Percentiles rank a stretch among this genome's conserved stretches.
These are phyloP conservation scores for Chondrosia reniformis DNA, from an alignment of 37 sponge, comb jelly and placozoan genomes.

Conservation along the genomic window DNA sequence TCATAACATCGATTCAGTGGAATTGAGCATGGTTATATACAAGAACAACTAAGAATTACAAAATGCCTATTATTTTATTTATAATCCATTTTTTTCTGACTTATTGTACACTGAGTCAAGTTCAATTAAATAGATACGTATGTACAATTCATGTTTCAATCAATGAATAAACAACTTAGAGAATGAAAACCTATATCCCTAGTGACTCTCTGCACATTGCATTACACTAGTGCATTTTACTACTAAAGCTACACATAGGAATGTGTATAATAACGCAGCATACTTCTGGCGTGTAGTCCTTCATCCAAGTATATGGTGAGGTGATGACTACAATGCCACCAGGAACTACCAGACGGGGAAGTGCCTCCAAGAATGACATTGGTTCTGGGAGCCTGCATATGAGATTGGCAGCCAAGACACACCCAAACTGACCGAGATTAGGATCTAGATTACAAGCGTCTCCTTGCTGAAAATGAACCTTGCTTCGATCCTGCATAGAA, in stretches of 20 bases:
- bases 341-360: conserved; percentile 58
- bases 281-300: conserved; percentile 80
- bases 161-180: too few relatives aligned
- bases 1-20: too few relatives aligned
- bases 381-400: conserved; percentile 78
- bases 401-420: conserved; percentile 79
- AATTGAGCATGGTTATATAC: too few relatives aligned
- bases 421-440: conserved; percentile 75
- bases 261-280: background rate
- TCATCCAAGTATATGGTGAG: conserved; percentile 80
- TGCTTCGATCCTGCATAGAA: conserved; percentile 50
- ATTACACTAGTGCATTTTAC: too few relatives aligned
- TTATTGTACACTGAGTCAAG: too few relatives aligned
- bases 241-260: conserved; percentile 7
- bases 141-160: too few relatives aligned
- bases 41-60: too few relatives aligned
- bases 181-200: too few relatives aligned
- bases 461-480: conserved; percentile 55
- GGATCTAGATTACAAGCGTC: conserved; percentile 74
- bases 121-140: too few relatives aligned
- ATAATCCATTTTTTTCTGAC: too few relatives aligned
- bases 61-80: too few relatives aligned
- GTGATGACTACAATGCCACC: conserved; percentile 83
- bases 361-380: conserved; percentile 46
- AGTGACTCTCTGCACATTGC: too few relatives aligned